Conservation (phyloP, 2,888 invertebrate genomes). For the Dyspetes luteomarginatus region DNA sequence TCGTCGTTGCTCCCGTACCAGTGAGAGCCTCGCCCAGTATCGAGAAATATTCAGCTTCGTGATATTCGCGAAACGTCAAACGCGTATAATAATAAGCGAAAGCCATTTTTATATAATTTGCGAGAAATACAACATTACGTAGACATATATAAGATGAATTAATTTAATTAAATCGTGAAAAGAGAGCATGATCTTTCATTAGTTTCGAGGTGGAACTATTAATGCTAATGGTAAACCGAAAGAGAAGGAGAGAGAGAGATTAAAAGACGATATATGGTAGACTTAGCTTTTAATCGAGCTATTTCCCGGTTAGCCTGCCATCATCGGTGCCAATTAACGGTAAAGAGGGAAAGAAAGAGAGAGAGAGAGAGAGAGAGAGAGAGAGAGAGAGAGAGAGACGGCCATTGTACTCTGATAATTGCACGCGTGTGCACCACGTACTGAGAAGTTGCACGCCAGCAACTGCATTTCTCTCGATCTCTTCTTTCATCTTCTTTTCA, state of each 20-base stretch:
- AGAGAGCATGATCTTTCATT: conserved; percentile 12
- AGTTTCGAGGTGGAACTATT: neutral
- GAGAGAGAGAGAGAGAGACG: conserved; percentile 26
- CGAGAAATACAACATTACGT: conserved; percentile 6
- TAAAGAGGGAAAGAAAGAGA: conserved; percentile 27
- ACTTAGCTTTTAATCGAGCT: conserved; percentile 15
- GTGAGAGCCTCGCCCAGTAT: neutral
- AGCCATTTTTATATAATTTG: conserved; percentile 27
- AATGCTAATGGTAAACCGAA: neutral
- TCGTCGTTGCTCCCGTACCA: too few species aligned
- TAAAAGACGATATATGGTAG: conserved; percentile 4
- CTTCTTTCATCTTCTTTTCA: conserved; percentile 21
- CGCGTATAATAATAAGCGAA: conserved; percentile 51
- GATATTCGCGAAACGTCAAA: conserved; percentile 36
- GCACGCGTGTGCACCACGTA: conserved; percentile 27
- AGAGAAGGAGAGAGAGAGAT: neutral
- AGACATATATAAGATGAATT: neutral
- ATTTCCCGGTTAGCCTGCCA: conserved; percentile 30
- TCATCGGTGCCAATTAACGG: conserved; percentile 53
- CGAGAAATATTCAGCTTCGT: too few species aligned
- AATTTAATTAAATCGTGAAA: conserved; percentile 10
- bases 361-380: conserved; percentile 32
- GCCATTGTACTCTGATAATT: conserved; percentile 46
- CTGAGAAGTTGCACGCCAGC: conserved; percentile 29
- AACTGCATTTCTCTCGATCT: conserved; percentile 7